A percentile compares a stretch with the other conserved stretches of the same genome.
Evolutionary conservation across 2,113 vertebrate genomes (phyloP).

Genomic region (Sturnus vulgaris): DNA sequence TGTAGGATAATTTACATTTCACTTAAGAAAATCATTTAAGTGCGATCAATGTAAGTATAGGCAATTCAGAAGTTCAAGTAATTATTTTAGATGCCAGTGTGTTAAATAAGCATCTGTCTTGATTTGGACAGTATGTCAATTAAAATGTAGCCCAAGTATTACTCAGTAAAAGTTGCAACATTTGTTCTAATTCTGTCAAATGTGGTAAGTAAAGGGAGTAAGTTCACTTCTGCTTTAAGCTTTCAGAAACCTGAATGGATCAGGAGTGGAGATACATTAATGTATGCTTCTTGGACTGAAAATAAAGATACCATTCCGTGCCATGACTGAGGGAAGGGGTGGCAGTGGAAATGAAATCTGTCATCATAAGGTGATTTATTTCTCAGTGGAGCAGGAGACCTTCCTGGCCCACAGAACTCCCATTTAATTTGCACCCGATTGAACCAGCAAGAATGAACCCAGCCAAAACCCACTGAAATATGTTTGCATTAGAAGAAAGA

Average conservation of each 20-base stretch:
- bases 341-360: not conserved
- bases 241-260: not conserved
- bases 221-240: not conserved
- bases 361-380: not conserved
- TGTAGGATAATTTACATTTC: constrained; percentile 28
- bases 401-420: not conserved
- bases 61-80: constrained; percentile 20
- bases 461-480: constrained; percentile 39
- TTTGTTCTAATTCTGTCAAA: not conserved
- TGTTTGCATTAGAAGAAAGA: constrained; percentile 4
- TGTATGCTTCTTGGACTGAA: not conserved
- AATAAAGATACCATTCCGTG: not conserved
- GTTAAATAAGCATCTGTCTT: constrained; percentile 37
- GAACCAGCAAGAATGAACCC: not conserved
- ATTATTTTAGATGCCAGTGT: constrained; percentile 19
- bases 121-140: constrained; percentile 2
- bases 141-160: not conserved
- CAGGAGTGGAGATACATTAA: not conserved
- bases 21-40: constrained; percentile 46
- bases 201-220: not conserved
- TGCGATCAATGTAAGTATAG: constrained; percentile 22
- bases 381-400: not conserved
- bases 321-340: not conserved
- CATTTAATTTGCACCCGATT: not conserved
- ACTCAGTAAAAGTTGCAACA: not conserved